A percentile compares a stretch with the other conserved stretches of the same genome.
Conservation (phyloP, 2,797 vertebrate genomes). For the Spondyliosoma cantharus region DNA sequence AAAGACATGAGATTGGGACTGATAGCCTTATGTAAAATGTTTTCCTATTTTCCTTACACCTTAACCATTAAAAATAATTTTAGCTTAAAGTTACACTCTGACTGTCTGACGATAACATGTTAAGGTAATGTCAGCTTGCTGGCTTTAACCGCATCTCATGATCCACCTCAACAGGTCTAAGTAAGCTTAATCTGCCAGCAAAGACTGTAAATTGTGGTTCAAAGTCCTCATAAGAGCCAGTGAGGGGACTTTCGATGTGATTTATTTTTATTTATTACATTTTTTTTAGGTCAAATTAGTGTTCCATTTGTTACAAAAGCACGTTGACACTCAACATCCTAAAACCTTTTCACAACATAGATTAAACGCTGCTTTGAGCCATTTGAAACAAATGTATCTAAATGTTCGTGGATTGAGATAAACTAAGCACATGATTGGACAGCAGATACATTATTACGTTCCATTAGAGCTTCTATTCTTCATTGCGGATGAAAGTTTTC, state of each 20-base stretch:
- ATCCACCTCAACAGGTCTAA: neutral
- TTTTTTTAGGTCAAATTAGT: neutral
- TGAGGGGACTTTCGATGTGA: neutral
- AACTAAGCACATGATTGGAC: neutral
- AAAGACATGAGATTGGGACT: neutral
- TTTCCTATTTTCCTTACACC: neutral
- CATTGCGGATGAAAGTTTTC: fast-evolving
- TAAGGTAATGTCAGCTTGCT: neutral
- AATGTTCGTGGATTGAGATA: neutral
- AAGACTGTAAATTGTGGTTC: too few relatives aligned
- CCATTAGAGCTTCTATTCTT: neutral
- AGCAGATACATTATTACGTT: neutral
- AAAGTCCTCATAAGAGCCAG: neutral
- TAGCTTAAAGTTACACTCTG: neutral
- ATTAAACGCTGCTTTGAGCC: neutral
- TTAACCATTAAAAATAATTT: neutral
- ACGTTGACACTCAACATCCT: neutral
- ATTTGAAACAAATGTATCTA: too few relatives aligned
- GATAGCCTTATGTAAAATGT: neutral
- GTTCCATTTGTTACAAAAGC: neutral
- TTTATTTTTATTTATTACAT: too few relatives aligned
- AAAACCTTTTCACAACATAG: neutral
- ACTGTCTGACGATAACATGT: neutral
- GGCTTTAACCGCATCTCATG: neutral
- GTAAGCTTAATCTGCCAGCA: too few relatives aligned